phyloP scores from a whole-genome alignment of 2,888 invertebrate species.

The Autographa gamma region DNA sequence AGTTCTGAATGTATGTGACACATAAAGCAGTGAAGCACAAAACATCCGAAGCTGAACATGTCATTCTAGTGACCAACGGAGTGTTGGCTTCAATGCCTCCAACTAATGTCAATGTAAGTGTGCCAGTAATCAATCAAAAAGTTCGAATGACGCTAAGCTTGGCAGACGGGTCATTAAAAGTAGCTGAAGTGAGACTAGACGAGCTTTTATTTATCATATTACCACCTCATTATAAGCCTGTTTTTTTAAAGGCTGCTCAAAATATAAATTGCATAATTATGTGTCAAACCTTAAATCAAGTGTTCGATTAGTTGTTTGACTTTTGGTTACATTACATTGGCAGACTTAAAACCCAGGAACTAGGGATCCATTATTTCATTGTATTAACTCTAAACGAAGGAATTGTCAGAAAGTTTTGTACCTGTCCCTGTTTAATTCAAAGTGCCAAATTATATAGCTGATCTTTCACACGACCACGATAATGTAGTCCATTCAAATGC shows the following conservation, averaged over 20 bases:
- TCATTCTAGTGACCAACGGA: background rate
- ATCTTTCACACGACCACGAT: background rate
- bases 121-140: slow-evolving; percentile 8
- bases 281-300: too few relatives aligned
- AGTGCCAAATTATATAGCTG: background rate
- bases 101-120: slow-evolving; percentile 18
- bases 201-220: background rate
- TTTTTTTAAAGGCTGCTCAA: too few relatives aligned
- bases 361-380: too few relatives aligned
- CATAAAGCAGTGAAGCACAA: background rate
- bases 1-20: slow-evolving; percentile 2
- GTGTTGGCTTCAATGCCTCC: slow-evolving; percentile 4
- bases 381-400: too few relatives aligned
- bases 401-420: background rate
- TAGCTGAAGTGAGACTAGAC: background rate
- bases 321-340: too few relatives aligned
- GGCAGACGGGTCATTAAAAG: background rate
- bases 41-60: background rate
- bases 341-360: too few relatives aligned
- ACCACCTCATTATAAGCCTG: too few relatives aligned
- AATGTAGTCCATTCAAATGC: slow-evolving; percentile 1
- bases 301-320: too few relatives aligned
- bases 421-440: background rate
- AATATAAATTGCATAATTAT: too few relatives aligned
- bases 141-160: slow-evolving; percentile 1